Evolutionary conservation across 2,888 invertebrate species (phyloP), one percentile per base, ranked within the genome.

Genomic region (Parascotia fuliginaria): DNA sequence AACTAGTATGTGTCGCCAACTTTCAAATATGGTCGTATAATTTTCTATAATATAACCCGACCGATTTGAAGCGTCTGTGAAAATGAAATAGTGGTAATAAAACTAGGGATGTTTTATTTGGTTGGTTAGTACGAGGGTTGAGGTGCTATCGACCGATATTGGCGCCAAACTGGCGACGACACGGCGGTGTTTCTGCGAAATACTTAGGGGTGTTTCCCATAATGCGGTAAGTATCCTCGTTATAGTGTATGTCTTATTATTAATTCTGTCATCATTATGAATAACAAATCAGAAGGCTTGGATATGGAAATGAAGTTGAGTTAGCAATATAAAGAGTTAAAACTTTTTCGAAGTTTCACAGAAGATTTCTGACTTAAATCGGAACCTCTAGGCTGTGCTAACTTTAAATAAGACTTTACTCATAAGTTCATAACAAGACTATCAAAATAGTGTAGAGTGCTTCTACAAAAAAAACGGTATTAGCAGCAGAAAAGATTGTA

Each of bases 141-240:
- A 57, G 67, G 60, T 51, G 50, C 49, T 82, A 84, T 84, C 83
- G 83, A 84, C 75, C 83, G 78, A 16, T 19, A 2, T 24, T 58
- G 83, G 81, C 83, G 83, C 82, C 83, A 56, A 53, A 16, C 52
- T 60, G 83, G 70, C 83, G 83, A 69, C 79, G 70, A 68, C n/a
- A n/a, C 70, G 63, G 55, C 53, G 65, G 45, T 28, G 37, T 52
- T 63, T 56, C 60, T 65, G 60, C 31, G 53, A 66, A 67, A 55
- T 46, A 47, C 14, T 36, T 42, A 41, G 55, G 55, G 60, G 54
- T 61, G 46, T 48, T 60, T 68, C 45, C 53, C 34, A 51, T 53
- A 31, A 27, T 42, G 33, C 24, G 31, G 24, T 29, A 16, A 15
- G 4, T 38, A n/a, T n/a, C n/a, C n/a, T n/a, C n/a, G n/a, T n/a